These are phyloP conservation scores for Myodes glareolus DNA, from an alignment of 2,113 vertebrate species.

Conservation along the genomic window DNA sequence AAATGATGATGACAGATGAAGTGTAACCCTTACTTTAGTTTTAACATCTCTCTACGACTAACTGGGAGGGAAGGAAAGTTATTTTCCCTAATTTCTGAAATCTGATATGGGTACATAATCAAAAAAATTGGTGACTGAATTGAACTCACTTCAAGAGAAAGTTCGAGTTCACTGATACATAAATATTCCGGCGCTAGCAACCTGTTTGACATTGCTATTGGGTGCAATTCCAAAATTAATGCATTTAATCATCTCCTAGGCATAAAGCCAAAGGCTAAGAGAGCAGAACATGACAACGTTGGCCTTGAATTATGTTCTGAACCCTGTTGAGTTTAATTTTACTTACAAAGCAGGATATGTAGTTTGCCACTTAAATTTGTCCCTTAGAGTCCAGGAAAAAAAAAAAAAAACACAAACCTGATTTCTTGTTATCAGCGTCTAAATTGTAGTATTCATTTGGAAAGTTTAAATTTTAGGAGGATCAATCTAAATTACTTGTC, in stretches of 20 bases:
- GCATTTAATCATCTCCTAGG: conserved; percentile 72
- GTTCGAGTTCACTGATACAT: conserved; percentile 53
- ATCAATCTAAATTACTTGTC: conserved; percentile 64
- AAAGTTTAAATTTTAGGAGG: conserved; percentile 51
- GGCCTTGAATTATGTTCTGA: conserved; percentile 76
- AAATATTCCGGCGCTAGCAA: conserved; percentile 72
- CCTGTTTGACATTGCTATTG: conserved; percentile 72
- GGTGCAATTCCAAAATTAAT: conserved; percentile 72
- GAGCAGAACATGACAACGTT: conserved; percentile 64
- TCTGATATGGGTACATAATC: conserved; percentile 61
- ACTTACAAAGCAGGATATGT: conserved; percentile 68
- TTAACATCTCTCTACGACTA: conserved; percentile 17
- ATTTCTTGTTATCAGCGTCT: conserved; percentile 59
- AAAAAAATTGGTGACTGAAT: conserved; percentile 66
- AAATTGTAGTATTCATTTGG: conserved; percentile 65
- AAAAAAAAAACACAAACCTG: conserved; percentile 37
- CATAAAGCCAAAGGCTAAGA: conserved; percentile 75
- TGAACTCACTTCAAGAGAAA: conserved; percentile 64
- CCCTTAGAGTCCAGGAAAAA: conserved; percentile 27
- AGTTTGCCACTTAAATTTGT: conserved; percentile 63
- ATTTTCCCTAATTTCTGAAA: conserved; percentile 67
- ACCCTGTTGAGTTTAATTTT: conserved; percentile 74
- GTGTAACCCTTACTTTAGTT: neutral
- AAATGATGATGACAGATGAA: neutral
- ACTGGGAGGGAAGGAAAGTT: conserved; percentile 10